Evolutionary conservation across 2,888 invertebrate species (phyloP), one percentile per base, ranked within the genome.

Genomic region (Ectemnius continuus): DNA sequence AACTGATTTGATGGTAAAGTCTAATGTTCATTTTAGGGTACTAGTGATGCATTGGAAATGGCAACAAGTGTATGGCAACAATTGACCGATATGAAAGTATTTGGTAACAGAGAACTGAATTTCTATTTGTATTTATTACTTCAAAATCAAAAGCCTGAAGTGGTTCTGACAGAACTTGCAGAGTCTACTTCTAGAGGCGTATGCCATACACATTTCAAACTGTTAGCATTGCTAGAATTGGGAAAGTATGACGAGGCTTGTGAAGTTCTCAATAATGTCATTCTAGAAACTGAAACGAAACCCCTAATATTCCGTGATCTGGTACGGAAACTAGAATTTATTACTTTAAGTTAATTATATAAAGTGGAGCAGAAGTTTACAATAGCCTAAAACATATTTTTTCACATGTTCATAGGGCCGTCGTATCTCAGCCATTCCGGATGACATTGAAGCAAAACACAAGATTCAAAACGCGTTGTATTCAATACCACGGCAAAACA

Each of bases 141-240:
- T 45, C 94, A 94, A 60, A 95, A 96, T 88, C 93, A 94, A 18
- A 91, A 93, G 28, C 94, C 96, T 16, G 93, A 94, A 23, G 88
- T 94, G 58, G 94, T 95, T 0, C 79, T 96, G 36, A 14, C 16
- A 96, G 96, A 91, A 92, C 95, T 61, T 85, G 95, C 64, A 91
- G 93, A 4, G 87, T 91, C 2, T 91, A 0, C 91, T 80, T 93
- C 92, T 77, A 92, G 92, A 67, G 93, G 93, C n/a, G n/a, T n/a
- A n/a, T 82, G 95, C 95, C 85, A 93, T 95, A 4, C 94, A 94
- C 4, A 88, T 92, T 90, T 96, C 11, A 95, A 94, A 92, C 93
- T 95, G 84, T 91, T 92, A n/a, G 93, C 93, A 4, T 92, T 95
- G 59, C 91, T 93, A 13, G 92, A 93, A 2, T 84, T 96, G 80